These are phyloP conservation scores for Channa striata DNA, from an alignment of 2,797 vertebrate species.

Conservation along the genomic window DNA sequence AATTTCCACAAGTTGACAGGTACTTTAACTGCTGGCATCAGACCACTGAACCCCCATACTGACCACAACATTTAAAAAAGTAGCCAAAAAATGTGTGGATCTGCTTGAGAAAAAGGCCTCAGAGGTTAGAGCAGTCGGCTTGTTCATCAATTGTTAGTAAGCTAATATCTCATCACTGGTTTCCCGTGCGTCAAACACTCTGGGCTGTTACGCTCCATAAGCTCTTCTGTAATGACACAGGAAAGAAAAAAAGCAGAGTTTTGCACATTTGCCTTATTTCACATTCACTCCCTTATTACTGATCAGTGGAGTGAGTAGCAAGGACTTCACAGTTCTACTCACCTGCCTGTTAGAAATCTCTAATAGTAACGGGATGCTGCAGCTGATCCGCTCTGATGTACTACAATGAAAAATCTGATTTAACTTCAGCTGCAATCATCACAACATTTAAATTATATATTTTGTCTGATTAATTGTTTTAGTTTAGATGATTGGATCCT, in stretches of 20 bases:
- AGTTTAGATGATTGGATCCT: not conserved
- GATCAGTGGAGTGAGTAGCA: too few relatives aligned
- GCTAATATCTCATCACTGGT: conserved; percentile 1
- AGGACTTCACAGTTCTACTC: not conserved
- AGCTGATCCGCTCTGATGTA: not conserved
- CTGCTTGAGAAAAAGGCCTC: not conserved
- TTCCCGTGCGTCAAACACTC: not conserved
- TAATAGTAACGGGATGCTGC: not conserved
- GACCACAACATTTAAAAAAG: too few relatives aligned
- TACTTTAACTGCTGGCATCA: not conserved
- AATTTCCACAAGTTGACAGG: not conserved
- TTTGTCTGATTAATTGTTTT: not conserved
- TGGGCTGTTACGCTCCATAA: not conserved
- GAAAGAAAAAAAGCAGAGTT: not conserved
- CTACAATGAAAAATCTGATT: too few relatives aligned
- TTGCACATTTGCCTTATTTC: not conserved
- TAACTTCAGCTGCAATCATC: not conserved
- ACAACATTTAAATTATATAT: too few relatives aligned
- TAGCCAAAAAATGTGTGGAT: too few relatives aligned
- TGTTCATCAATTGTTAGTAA: not conserved
- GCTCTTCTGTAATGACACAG: not conserved
- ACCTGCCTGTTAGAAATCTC: not conserved
- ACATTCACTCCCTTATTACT: not conserved
- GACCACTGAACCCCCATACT: too few relatives aligned
- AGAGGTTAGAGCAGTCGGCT: not conserved